Conservation (phyloP, 2,113 vertebrate species). For the Hippocampus abdominalis region DNA sequence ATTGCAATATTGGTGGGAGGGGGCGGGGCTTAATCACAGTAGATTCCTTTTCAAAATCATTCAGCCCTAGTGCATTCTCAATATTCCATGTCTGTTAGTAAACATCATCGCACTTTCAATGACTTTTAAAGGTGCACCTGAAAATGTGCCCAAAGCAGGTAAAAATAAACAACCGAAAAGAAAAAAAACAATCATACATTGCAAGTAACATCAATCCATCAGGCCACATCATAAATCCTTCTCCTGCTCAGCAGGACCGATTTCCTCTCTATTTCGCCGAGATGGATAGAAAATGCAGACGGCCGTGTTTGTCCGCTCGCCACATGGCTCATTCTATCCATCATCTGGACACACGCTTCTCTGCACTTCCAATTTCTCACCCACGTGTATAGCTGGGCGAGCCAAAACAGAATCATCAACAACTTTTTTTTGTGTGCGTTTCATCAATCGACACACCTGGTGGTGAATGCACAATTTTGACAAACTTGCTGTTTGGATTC, state of each 20-base stretch:
- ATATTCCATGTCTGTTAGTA: conserved; percentile 15
- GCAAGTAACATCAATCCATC: conserved; percentile 48
- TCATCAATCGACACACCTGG: too few relatives aligned
- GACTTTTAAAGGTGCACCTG: background rate
- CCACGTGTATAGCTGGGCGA: background rate
- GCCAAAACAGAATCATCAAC: background rate
- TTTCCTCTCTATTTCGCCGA: conserved; percentile 35
- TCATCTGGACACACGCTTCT: conserved; percentile 59
- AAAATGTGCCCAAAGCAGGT: background rate
- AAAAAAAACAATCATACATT: background rate
- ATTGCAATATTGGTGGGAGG: too few relatives aligned
- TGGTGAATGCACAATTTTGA: too few relatives aligned
- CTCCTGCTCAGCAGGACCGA: conserved; percentile 31
- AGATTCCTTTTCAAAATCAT: too few relatives aligned
- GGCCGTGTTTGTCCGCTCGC: too few relatives aligned
- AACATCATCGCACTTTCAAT: conserved; percentile 23
- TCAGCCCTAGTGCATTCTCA: too few relatives aligned
- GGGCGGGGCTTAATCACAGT: too few relatives aligned
- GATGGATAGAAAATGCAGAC: background rate
- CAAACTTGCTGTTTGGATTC: too few relatives aligned
- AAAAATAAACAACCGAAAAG: background rate
- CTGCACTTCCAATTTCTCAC: conserved; percentile 38
- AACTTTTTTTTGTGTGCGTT: too few relatives aligned
- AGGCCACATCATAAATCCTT: conserved; percentile 22
- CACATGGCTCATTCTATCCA: conserved; percentile 48